These are phyloP conservation scores for Ectropis crepuscularia DNA, from an alignment of 2,888 invertebrate species.

Conservation along the genomic window DNA sequence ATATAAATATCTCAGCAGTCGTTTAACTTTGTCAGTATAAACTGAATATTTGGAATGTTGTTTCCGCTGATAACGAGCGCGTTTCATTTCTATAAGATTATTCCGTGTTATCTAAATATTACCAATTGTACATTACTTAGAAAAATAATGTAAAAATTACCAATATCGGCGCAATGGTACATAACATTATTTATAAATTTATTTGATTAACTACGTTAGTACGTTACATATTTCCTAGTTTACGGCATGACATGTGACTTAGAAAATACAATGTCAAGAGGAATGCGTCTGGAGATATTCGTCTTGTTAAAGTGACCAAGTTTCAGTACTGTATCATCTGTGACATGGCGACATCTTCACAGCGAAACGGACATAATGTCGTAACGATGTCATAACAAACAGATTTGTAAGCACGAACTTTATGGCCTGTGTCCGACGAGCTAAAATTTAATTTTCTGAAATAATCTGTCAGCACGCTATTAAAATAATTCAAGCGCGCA, in stretches of 20 bases:
- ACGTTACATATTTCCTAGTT: neutral
- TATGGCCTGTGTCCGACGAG: slow-evolving; percentile 83
- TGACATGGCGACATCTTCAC: slow-evolving; percentile 74
- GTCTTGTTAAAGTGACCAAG: neutral
- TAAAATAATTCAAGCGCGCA: slow-evolving; percentile 80
- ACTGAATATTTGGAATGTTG: too few species aligned
- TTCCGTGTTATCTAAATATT: too few species aligned
- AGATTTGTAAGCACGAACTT: slow-evolving; percentile 84
- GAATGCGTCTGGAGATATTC: neutral
- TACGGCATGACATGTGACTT: neutral
- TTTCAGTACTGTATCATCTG: slow-evolving; percentile 17
- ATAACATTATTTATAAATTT: too few species aligned
- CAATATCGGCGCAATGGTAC: neutral
- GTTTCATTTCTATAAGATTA: too few species aligned
- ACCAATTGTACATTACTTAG: too few species aligned
- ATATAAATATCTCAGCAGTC: slow-evolving; percentile 42
- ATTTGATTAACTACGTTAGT: neutral
- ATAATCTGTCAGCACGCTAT: slow-evolving; percentile 81
- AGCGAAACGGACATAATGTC: slow-evolving; percentile 81
- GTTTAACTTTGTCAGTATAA: neutral
- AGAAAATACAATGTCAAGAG: neutral
- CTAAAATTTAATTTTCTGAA: slow-evolving; percentile 84
- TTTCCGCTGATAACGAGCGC: too few species aligned
- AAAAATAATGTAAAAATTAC: neutral
- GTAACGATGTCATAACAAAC: slow-evolving; percentile 85